Base-by-base conservation (phyloP, 2,797 vertebrate genomes). In the Semaprochilodus insignis region DNA sequence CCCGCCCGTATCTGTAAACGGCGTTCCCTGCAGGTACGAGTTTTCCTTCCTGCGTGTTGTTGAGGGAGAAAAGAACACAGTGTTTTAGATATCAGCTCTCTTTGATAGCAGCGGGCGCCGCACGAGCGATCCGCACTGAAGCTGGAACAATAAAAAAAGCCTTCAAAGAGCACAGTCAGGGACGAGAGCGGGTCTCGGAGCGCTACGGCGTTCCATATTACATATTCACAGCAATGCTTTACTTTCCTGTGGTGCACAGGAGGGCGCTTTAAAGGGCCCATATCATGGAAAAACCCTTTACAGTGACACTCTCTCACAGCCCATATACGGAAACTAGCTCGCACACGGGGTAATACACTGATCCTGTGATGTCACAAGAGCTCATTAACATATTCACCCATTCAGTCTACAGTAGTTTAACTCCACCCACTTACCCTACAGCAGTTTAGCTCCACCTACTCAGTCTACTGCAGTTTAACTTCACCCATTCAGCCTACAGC, bases 81-180 rank as follows among this genome's bases (percentile, higher is more conserved):
- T 85, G 91, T 82, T 87, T 89, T 88, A 82, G 81, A 89, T 90
- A 89, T 89, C 84, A 83, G 77, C 51, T 71, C 72, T 6, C 74
- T 90, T 90, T 91, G 88, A 91, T 87, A 88, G 85, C 84, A 88
- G 89, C 79, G 55, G 85, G 90, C 59, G 81, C 88, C 89, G 87
- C 87, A 89, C 83, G 88, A 59, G 70, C 90, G 89, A 89, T 88
- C 86, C 83, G 88, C 85, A 57, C 75, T 34, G 80, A 93, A 85
- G 81, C 88, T 84, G 84, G 85, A 87, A 88, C 76, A 89, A 89
- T 90, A 91, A 88, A 88, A 89, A 88, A 34, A 80, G 62, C 85
- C 81, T 88, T 90, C 83, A 51, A 83, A 83, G 85, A 91, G 91
- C 87, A 88, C 8, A 70, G 75, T 86, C 88, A 87, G 86, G 86